Evolutionary conservation across 2,113 vertebrate species (phyloP), one percentile per base, ranked within the genome.

Genomic region (Etheostoma cragini): DNA sequence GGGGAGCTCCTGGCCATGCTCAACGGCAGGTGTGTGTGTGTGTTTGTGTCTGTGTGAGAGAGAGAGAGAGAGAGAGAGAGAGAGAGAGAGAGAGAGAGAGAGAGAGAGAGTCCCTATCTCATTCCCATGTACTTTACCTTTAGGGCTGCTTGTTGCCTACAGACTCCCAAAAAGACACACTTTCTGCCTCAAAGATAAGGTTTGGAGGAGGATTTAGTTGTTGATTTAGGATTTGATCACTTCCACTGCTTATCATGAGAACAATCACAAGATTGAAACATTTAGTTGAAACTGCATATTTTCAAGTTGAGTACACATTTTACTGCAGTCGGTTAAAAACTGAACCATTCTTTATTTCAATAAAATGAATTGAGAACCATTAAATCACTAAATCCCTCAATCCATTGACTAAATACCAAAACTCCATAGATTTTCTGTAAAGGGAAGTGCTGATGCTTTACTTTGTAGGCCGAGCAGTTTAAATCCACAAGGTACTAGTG

Each of bases 1-100:
- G 98, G 98, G 0, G 98, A 99, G 94, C 96, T 99, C 1, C 96
- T 99, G 26, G 97, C 97, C 69, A 93, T 99, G 91, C 97, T 99
- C 88, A 99, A 99, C 85, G 96, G 97, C 95, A 98, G 97, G 98
- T 22, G 54, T 52, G 63, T 38, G 21, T 58, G 26, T 38, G 24
- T 63, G 49, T 56, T 45, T 24, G 91, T 92, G 96, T 81, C 38
- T 53, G 19, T 22, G 26, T 2, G 26, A 26, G 30, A 30, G 30
- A 30, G 2, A 30, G 30, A 3, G 30, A n/a, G 26, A 26, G 26
- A 26, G 30, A 30, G 30, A 30, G 2, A 30, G 30, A 3, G 30
- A n/a, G 26, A 26, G 26, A 26, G 30, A 30, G 30, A 30, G 2
- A 30, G 30, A 3, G 30, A n/a, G n/a, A n/a, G 26, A 26, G 26